Evolutionary conservation across 2,113 vertebrate genomes (phyloP).

Genomic region (Emydocephalus ijimae): DNA sequence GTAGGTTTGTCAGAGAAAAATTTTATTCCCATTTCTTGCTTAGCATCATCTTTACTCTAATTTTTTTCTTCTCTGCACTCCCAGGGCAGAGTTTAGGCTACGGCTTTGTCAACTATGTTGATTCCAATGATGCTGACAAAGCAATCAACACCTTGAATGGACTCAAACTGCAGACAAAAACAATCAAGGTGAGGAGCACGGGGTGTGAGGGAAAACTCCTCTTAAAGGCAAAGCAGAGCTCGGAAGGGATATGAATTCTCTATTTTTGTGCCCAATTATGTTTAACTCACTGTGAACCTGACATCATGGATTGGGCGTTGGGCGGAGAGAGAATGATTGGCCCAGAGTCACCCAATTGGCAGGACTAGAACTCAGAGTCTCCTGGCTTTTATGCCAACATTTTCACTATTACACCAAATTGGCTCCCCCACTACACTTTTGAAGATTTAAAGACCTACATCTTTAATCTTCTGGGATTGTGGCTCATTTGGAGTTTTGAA

Average conservation of each 20-base stretch:
- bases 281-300: not conserved
- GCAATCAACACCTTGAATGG: slow-evolving; percentile 96
- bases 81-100: slow-evolving; percentile 95
- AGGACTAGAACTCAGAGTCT: not conserved
- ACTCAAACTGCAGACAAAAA: slow-evolving; percentile 96
- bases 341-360: not conserved
- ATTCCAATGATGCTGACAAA: slow-evolving; percentile 93
- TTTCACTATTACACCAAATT: not conserved
- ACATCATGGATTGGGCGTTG: not conserved
- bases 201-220: not conserved
- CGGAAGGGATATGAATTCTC: not conserved
- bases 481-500: not conserved
- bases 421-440: not conserved
- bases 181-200: slow-evolving; percentile 85
- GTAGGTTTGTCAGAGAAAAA: too few species aligned
- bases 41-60: not conserved
- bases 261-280: not conserved
- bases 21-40: not conserved
- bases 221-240: not conserved
- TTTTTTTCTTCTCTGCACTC: slow-evolving; percentile 6
- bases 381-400: not conserved
- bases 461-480: not conserved
- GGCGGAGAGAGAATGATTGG: not conserved
- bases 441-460: not conserved
- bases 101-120: slow-evolving; percentile 94